Evolutionary conservation across 2,113 vertebrate species (phyloP).

Genomic region (Zapus hudsonius): DNA sequence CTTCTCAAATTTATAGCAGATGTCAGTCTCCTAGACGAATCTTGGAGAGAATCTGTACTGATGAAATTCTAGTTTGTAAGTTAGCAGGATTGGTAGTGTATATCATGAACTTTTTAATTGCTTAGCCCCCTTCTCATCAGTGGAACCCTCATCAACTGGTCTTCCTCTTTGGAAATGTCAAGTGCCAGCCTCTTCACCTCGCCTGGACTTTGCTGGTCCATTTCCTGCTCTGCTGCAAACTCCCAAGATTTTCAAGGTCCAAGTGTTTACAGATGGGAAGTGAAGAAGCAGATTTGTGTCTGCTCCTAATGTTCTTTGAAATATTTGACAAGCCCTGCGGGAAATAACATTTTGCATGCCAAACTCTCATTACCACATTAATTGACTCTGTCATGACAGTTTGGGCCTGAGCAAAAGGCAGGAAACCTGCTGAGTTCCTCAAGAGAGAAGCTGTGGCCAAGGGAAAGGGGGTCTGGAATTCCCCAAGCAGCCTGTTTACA

Average conservation of each 20-base stretch:
- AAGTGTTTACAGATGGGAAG: slow-evolving; percentile 20
- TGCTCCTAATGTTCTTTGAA: slow-evolving; percentile 81
- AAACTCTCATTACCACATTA: slow-evolving; percentile 89
- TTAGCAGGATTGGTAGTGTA: background rate
- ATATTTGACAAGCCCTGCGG: slow-evolving; percentile 87
- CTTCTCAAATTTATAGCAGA: background rate
- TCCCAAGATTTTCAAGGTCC: slow-evolving; percentile 39
- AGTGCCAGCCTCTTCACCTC: background rate
- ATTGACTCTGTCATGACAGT: slow-evolving; percentile 89
- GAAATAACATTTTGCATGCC: slow-evolving; percentile 86
- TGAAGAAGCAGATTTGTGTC: slow-evolving; percentile 81
- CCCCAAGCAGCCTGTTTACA: slow-evolving; percentile 75
- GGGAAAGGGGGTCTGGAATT: slow-evolving; percentile 82
- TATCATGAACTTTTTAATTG: background rate
- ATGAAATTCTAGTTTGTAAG: background rate
- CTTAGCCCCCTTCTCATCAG: background rate
- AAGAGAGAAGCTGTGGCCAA: slow-evolving; percentile 83
- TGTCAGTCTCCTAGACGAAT: background rate
- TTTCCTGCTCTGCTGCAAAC: background rate
- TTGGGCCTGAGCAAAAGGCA: slow-evolving; percentile 86
- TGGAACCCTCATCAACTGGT: background rate
- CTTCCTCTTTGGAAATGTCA: background rate
- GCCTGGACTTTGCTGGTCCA: background rate
- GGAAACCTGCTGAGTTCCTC: slow-evolving; percentile 84
- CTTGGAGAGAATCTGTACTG: background rate